Percentiles rank a stretch among this genome's conserved stretches.
Evolutionary conservation across 1,140 invertebrate genomes (phyloP).

Genomic region (Drosophila sproati): DNA sequence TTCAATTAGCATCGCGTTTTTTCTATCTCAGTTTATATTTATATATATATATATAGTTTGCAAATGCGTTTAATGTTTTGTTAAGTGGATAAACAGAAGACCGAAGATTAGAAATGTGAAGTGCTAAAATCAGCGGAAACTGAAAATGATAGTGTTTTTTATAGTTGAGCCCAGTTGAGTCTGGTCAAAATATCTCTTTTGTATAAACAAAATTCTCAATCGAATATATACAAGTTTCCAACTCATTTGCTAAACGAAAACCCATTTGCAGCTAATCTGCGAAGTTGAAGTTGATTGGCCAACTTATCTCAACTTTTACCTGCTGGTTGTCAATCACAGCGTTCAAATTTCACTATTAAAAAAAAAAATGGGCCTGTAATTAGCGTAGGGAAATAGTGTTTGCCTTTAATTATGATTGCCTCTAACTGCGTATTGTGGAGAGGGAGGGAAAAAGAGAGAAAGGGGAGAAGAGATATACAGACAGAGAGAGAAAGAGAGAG

Average conservation of each 20-base stretch:
- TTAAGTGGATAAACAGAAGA: slow-evolving; percentile 47
- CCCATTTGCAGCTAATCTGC: slow-evolving; percentile 21
- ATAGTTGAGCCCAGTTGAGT: too few species aligned
- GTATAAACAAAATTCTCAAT: too few species aligned
- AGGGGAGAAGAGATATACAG: neutral
- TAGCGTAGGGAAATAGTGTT: slow-evolving; percentile 30
- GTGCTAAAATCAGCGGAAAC: too few species aligned
- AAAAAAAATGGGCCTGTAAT: slow-evolving; percentile 63
- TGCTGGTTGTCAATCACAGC: slow-evolving; percentile 44
- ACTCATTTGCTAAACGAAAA: slow-evolving; percentile 19
- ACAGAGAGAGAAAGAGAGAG: slow-evolving; percentile 8
- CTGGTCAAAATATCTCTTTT: too few species aligned
- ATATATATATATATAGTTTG: slow-evolving; percentile 7
- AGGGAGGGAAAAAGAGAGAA: slow-evolving; percentile 17
- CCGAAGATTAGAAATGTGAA: slow-evolving; percentile 1
- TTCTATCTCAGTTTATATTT: slow-evolving; percentile 49
- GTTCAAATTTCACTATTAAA: slow-evolving; percentile 66
- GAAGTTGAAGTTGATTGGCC: slow-evolving; percentile 15
- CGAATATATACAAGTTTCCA: slow-evolving; percentile 12
- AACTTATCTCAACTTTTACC: slow-evolving; percentile 51
- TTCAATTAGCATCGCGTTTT: slow-evolving; percentile 69
- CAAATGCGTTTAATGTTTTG: slow-evolving; percentile 52
- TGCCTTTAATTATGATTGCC: slow-evolving; percentile 51
- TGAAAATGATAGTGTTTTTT: too few species aligned
- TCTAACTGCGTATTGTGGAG: slow-evolving; percentile 45